A percentile compares a stretch with the other conserved stretches of the same genome.
phyloP scores from a whole-genome alignment of 2,113 vertebrate species.

The Notarius lentiginosus region DNA sequence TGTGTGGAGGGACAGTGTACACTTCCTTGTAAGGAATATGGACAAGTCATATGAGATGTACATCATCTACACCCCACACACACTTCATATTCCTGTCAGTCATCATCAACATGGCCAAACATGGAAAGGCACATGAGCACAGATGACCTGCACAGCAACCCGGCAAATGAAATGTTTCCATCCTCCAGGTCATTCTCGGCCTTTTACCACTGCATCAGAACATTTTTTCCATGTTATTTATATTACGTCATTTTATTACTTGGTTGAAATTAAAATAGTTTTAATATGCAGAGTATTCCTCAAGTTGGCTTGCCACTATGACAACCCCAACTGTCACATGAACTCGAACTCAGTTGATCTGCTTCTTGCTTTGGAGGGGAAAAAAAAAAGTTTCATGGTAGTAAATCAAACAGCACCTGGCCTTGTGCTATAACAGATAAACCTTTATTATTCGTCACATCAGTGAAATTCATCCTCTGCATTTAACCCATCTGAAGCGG shows the following conservation, averaged over 20 bases:
- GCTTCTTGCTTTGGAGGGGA: too few relatives aligned
- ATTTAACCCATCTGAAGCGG: too few relatives aligned
- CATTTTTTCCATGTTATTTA: too few relatives aligned
- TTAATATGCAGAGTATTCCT: too few relatives aligned
- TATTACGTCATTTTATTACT: too few relatives aligned
- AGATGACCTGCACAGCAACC: not conserved
- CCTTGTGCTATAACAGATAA: not conserved
- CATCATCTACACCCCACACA: constrained; percentile 4
- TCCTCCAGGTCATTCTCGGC: not conserved
- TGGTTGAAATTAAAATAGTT: too few relatives aligned
- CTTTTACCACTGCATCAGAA: not conserved
- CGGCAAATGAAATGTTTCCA: not conserved
- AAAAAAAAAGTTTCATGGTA: not conserved
- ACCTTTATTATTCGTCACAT: too few relatives aligned
- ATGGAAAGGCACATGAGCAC: not conserved
- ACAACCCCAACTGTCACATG: too few relatives aligned
- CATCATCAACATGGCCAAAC: not conserved
- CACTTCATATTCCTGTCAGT: constrained; percentile 24
- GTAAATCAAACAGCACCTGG: not conserved
- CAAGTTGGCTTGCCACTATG: too few relatives aligned
- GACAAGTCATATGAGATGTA: constrained; percentile 23
- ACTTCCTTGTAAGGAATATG: constrained; percentile 10
- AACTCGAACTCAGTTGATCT: too few relatives aligned
- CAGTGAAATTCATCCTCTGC: too few relatives aligned
- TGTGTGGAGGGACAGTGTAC: not conserved